A percentile compares a stretch with the other conserved stretches of the same genome.
Evolutionary conservation across 92 coral and sea anemone genomes (phyloP).

Genomic region (Pocillopora meandrina): DNA sequence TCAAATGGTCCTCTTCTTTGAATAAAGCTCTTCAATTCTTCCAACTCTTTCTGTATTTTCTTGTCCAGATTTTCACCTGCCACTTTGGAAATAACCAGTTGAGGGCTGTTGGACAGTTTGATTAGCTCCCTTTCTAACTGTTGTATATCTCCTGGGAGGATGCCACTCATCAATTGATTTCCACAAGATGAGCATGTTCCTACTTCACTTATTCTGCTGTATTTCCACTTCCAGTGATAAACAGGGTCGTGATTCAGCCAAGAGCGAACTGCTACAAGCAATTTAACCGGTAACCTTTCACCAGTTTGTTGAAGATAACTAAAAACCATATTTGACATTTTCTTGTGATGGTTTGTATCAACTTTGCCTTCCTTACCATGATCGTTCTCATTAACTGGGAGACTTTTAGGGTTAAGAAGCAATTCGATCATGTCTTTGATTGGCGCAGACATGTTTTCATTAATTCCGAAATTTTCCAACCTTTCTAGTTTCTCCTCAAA

Average conservation of each 20-base stretch:
- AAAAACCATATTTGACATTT: conserved; percentile 51
- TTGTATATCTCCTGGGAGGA: conserved; percentile 28
- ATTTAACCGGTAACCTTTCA: conserved; percentile 49
- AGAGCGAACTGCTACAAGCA: conserved; percentile 60
- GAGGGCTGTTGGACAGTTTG: conserved; percentile 18
- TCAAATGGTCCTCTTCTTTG: conserved; percentile 73
- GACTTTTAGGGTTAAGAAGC: conserved; percentile 58
- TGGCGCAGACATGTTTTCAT: conserved; percentile 53
- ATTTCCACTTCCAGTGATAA: conserved; percentile 69
- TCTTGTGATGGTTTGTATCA: background rate
- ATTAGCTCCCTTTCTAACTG: conserved; percentile 26
- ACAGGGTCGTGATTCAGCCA: conserved; percentile 76
- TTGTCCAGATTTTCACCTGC: conserved; percentile 51
- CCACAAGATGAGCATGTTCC: conserved; percentile 80
- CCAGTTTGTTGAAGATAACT: conserved; percentile 73
- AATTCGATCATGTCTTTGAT: conserved; percentile 72
- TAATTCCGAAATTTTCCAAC: conserved; percentile 45
- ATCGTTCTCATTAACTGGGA: background rate
- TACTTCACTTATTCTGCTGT: conserved; percentile 45
- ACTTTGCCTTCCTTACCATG: background rate
- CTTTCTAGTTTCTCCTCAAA: conserved; percentile 73
- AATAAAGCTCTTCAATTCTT: conserved; percentile 51
- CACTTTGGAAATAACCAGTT: background rate
- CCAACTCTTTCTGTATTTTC: conserved; percentile 59
- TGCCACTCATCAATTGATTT: conserved; percentile 46